Evolutionary conservation across 2,888 invertebrate genomes (phyloP), one percentile per base, ranked within the genome.

Genomic region (Yponomeuta malinellus): DNA sequence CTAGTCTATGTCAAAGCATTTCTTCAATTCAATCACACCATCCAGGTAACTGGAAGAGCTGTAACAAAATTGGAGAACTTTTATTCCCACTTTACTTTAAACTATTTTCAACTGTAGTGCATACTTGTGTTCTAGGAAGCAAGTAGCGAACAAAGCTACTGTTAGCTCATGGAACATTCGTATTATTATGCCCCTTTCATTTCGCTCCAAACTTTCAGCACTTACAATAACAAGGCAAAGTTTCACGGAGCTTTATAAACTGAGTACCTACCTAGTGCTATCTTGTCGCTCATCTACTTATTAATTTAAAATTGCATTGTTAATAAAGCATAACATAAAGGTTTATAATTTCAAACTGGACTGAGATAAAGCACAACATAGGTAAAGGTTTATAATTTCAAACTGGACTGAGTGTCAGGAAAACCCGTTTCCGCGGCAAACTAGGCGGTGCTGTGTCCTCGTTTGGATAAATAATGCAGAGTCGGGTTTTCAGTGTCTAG

Each of bases 1-100:
- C 29, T 64, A 69, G 33, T 37, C 37, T 3, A 12, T 67, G 5
- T 67, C 37, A 33, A 43, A 33, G 33, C n/a, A 43, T n/a, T 2
- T 33, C 67, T 33, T 43, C 37, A 33, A 43, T 33, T 67, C 6
- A 67, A n/a, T 33, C 9, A 59, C 52, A 59, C 52, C 52, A 52
- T 52, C 52, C 52, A 52, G 5, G 8, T 12, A 52, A 52, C 52
- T 52, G 31, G 64, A 43, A 37, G 67, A 67, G 15, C 67, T 67
- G 70, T 63, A 64, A 65, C 73, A 72, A 72, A 68, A 63, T 69
- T 69, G 70, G 15, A 52, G 9, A 72, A 15, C 67, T 6, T 37
- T 43, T 67, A 37, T 29, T 65, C 31, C 31, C 29, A 9, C 29
- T 29, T 65, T 65, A 65, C 29, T 31, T 23, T 12, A 65, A 10